These are phyloP conservation scores for Porites rus DNA, from an alignment of 92 coral and sea anemone species.

Conservation along the genomic window DNA sequence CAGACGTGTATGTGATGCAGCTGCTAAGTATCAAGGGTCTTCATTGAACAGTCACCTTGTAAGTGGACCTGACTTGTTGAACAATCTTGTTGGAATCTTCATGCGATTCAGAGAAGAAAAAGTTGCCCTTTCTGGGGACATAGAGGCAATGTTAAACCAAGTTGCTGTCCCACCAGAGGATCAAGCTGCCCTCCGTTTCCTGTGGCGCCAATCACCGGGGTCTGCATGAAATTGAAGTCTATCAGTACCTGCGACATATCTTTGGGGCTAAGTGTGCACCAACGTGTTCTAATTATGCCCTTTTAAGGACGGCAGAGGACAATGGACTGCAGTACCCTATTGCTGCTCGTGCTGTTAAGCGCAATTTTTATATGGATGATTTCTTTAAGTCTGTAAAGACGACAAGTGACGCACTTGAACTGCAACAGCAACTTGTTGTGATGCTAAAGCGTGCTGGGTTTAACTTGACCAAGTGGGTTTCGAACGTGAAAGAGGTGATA, in stretches of 20 bases:
- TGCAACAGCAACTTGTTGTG: constrained; percentile 10
- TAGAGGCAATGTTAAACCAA: constrained; percentile 65
- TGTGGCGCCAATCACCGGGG: constrained; percentile 50
- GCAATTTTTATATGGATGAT: constrained; percentile 55
- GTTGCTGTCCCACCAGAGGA: constrained; percentile 60
- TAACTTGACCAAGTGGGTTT: constrained; percentile 58
- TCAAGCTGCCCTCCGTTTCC: constrained; percentile 56
- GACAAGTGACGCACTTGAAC: constrained; percentile 13
- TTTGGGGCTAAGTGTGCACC: constrained; percentile 54
- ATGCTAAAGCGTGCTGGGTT: constrained; percentile 26
- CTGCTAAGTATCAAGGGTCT: constrained; percentile 59
- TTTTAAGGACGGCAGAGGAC: constrained; percentile 53
- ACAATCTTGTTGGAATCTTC: constrained; percentile 59
- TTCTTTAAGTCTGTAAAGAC: constrained; percentile 29
- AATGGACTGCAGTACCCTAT: constrained; percentile 43
- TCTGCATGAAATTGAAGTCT: constrained; percentile 42
- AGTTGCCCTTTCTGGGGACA: constrained; percentile 68
- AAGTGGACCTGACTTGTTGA: constrained; percentile 56
- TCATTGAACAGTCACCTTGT: constrained; percentile 56
- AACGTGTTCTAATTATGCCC: constrained; percentile 62
- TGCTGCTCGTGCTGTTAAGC: constrained; percentile 52
- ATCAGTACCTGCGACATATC: constrained; percentile 54
- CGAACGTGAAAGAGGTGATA: constrained; percentile 31
- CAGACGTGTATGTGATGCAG: constrained; percentile 59
- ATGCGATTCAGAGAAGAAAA: constrained; percentile 65